Percentiles rank a stretch among this genome's conserved stretches.
Conservation (phyloP, 1,140 invertebrate species). For the Platyura marginata region DNA sequence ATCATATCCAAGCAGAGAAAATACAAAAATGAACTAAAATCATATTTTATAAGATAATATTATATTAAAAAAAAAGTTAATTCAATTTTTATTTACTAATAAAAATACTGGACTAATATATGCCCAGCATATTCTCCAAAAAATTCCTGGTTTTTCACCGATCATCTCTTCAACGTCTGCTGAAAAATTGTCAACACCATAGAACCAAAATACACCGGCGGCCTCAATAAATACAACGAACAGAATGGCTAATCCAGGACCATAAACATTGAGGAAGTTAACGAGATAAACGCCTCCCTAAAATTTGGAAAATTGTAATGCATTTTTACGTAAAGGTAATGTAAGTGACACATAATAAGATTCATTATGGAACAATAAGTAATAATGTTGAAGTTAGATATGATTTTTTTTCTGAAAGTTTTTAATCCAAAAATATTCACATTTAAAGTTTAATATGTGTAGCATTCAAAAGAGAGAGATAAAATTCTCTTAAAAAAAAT, state of each 20-base stretch:
- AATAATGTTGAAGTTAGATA: too few species aligned
- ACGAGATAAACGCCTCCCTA: conserved; percentile 89
- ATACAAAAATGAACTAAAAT: conserved; percentile 91
- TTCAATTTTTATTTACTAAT: too few species aligned
- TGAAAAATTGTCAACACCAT: conserved; percentile 76
- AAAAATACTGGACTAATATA: conserved; percentile 77
- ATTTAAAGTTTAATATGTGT: too few species aligned
- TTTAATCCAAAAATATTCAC: too few species aligned
- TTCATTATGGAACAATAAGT: too few species aligned
- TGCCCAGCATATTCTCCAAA: conserved; percentile 87
- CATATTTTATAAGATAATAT: conserved; percentile 36
- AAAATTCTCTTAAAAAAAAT: too few species aligned
- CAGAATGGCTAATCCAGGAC: conserved; percentile 86
- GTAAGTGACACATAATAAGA: too few species aligned
- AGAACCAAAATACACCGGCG: conserved; percentile 92
- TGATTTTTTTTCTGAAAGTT: too few species aligned
- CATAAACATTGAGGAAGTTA: conserved; percentile 85
- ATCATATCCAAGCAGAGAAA: conserved; percentile 70
- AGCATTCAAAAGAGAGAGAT: too few species aligned
- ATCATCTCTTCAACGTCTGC: conserved; percentile 83
- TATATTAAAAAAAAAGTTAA: conserved; percentile 7
- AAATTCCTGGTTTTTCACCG: conserved; percentile 66
- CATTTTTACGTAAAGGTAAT: too few species aligned
- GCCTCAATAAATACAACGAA: conserved; percentile 94
- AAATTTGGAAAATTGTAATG: conserved; percentile 5